phyloP scores from a whole-genome alignment of 2,888 invertebrate genomes.

The Cepaea hortensis region DNA sequence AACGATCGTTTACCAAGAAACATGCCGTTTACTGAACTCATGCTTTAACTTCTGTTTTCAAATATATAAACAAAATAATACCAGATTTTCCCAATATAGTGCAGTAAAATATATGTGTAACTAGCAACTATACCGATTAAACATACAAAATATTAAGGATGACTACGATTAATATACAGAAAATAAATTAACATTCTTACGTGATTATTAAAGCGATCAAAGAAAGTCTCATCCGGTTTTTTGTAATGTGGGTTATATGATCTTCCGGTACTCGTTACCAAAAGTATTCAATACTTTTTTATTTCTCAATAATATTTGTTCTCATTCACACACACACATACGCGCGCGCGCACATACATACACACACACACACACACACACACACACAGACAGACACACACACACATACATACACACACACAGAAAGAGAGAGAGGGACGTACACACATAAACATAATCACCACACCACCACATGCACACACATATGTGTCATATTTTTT shows the following conservation, averaged over 20 bases:
- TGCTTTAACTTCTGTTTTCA: background rate
- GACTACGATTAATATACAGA: background rate
- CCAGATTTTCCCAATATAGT: background rate
- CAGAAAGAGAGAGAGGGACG: no score
- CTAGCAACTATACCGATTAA: background rate
- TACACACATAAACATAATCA: no score
- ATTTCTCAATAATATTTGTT: background rate
- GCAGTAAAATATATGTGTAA: background rate
- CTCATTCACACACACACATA: background rate
- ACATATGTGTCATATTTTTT: no score
- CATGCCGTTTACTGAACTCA: background rate
- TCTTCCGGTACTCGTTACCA: constrained; percentile 9
- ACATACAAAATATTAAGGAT: background rate
- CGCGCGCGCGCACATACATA: background rate
- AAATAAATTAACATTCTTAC: constrained; percentile 27
- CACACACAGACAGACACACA: background rate
- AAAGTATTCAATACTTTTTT: background rate
- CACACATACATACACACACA: background rate
- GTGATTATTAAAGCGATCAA: constrained; percentile 46
- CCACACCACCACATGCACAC: no score
- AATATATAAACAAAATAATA: background rate
- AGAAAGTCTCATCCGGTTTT: constrained; percentile 41
- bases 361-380: background rate
- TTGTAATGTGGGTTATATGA: constrained; percentile 9
- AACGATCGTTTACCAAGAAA: no score